These are phyloP conservation scores for Isaurus tuberculatus DNA, from an alignment of 92 coral and sea anemone genomes.

Conservation along the genomic window DNA sequence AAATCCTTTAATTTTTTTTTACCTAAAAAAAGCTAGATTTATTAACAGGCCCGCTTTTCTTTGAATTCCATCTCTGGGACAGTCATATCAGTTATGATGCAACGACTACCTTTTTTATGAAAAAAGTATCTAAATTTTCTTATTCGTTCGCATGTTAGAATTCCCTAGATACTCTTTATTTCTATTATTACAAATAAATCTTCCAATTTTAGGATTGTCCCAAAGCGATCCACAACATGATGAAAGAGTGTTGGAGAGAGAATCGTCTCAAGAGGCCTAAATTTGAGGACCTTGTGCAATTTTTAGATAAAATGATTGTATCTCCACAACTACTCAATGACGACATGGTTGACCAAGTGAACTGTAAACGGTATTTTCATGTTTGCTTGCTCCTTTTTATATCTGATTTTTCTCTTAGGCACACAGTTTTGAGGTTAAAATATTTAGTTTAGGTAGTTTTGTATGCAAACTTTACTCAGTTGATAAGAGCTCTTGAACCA, in stretches of 20 bases:
- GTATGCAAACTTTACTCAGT: no score
- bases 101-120: no score
- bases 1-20: no score
- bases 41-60: no score
- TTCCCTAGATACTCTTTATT: not conserved
- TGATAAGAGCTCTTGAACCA: no score
- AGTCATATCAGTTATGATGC: no score
- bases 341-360: constrained; percentile 28
- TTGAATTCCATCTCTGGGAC: no score
- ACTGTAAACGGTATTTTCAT: constrained; percentile 25
- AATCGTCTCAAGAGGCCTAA: constrained; percentile 20
- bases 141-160: not conserved
- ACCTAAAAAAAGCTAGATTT: no score
- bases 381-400: not conserved
- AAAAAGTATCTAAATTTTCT: not conserved
- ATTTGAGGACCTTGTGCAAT: constrained; percentile 22
- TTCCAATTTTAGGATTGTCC: constrained; percentile 22
- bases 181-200: not conserved
- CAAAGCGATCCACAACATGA: constrained; percentile 22
- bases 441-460: no score
- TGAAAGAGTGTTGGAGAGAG: constrained; percentile 47
- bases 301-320: constrained; percentile 10
- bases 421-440: no score
- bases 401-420: not conserved
- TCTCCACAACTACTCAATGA: constrained; percentile 30